Conservation (phyloP, 2,888 invertebrate species). For the Pelosia muscerda region DNA sequence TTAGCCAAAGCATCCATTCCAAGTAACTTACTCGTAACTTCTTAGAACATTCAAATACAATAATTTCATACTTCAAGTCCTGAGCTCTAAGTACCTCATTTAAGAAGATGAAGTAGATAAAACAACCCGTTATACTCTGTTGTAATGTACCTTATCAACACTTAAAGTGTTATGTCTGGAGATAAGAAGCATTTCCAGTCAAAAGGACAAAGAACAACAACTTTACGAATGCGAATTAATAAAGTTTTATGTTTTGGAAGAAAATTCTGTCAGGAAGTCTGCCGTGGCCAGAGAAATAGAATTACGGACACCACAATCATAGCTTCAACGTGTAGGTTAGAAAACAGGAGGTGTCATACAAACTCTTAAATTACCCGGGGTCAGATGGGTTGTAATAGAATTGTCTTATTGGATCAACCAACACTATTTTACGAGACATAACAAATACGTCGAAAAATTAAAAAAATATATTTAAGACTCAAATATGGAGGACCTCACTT, state of each 20-base stretch:
- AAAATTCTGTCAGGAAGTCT: background rate
- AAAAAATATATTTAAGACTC: no score
- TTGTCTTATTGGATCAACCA: no score
- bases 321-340: no score
- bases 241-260: background rate
- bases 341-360: no score
- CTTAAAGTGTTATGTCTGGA: constrained; percentile 4
- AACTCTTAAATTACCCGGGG: no score
- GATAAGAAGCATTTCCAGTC: background rate
- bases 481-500: no score
- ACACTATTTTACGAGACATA: no score
- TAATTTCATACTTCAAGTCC: background rate
- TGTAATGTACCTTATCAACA: constrained; percentile 8
- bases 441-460: no score
- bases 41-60: background rate
- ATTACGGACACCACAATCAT: no score
- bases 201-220: background rate
- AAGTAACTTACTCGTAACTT: no score
- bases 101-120: background rate
- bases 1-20: no score
- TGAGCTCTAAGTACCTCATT: background rate
- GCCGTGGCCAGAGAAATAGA: background rate
- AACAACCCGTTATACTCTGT: background rate
- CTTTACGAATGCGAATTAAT: background rate
- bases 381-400: no score